These are phyloP conservation scores for Denticeps clupeoides DNA, from an alignment of 2,797 vertebrate species.

Conservation along the genomic window DNA sequence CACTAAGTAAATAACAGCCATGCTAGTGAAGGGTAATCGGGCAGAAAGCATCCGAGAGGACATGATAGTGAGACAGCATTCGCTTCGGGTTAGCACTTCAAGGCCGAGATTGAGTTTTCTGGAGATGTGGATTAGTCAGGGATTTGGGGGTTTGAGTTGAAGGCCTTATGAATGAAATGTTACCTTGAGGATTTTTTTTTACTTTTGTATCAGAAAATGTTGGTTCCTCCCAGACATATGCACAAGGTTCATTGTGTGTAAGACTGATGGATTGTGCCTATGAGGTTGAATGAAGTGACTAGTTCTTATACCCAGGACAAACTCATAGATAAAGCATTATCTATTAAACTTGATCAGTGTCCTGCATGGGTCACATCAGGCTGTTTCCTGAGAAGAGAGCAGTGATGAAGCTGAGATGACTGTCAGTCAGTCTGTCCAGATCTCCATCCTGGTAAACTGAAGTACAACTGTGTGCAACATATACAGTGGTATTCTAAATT, in stretches of 20 bases:
- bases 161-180: neutral
- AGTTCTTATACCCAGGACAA: too few relatives aligned
- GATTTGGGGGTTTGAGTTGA: neutral
- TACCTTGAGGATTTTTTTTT: neutral
- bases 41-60: constrained; percentile 28
- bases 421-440: neutral
- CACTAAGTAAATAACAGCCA: constrained; percentile 28
- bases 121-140: neutral
- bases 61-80: constrained; percentile 14
- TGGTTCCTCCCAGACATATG: too few relatives aligned
- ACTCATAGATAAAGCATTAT: too few relatives aligned
- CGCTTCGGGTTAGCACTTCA: neutral
- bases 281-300: too few relatives aligned
- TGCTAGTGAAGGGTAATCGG: constrained; percentile 30
- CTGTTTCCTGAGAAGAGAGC: too few relatives aligned
- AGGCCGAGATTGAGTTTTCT: neutral
- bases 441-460: too few relatives aligned
- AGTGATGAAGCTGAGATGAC: neutral
- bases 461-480: too few relatives aligned
- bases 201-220: neutral
- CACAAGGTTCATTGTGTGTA: too few relatives aligned
- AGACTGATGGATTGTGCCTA: too few relatives aligned
- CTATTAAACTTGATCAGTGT: too few relatives aligned
- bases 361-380: too few relatives aligned
- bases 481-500: too few relatives aligned